Evolutionary conservation across 2,888 invertebrate species (phyloP), one percentile per base, ranked within the genome.

Genomic region (Ectemnius cavifrons): DNA sequence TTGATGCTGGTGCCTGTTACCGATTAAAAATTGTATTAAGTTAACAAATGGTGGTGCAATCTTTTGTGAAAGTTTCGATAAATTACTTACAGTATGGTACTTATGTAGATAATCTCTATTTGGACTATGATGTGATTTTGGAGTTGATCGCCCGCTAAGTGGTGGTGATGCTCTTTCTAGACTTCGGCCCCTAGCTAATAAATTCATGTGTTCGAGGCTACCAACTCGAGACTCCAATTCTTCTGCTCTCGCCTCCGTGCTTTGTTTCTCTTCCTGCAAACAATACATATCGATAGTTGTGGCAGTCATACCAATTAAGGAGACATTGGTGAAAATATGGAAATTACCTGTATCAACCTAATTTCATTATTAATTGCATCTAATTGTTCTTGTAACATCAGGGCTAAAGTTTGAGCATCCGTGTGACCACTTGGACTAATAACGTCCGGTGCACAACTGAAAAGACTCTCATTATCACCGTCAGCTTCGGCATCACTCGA

Each of bases 281-380:
- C 6, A 47, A 47, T 14, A 52, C 6, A 52, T 11, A 37, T 37
- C 8, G 37, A 37, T 37, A 8, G 37, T 37, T 37, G 37, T 37
- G 11, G 4, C 8, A 37, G 37, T 37, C 8, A 37, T 8, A 37
- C 1, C 0, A 37, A 37, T 11, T 11, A 37, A 37, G 8, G 37
- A 6, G 37, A 37, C 37, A 37, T 8, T 37, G 37, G 16, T 45
- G 6, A 14, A 56, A 16, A 63, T 58, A 2, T 16, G 37, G 46
- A 4, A 46, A 56, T 76, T 80, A 93, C 93, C 90, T 93, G 92
- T 67, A 93, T 93, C 75, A 92, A 92, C 91, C 95, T 94, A 87
- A 99, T 99, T 94, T 99, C 99, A 87, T 99, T 99, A 92, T 99
- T 99, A 91, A 99, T 99, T 88, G 99, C 99, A 93, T 99, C 99